These are phyloP conservation scores for Dromococcyx pavoninus DNA, from an alignment of 2,797 vertebrate genomes.

Conservation along the genomic window DNA sequence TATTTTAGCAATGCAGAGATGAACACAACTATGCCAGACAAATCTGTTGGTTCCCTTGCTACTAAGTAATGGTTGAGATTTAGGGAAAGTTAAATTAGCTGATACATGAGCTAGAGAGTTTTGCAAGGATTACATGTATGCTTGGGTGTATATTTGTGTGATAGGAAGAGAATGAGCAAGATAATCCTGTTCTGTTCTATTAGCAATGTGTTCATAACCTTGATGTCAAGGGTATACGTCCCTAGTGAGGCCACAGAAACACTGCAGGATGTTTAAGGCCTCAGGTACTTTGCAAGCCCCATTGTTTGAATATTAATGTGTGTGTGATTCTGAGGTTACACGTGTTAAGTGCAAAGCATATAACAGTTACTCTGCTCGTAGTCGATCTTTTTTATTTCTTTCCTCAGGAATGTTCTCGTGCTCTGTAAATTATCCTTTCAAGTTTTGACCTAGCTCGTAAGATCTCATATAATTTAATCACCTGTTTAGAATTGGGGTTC, in stretches of 20 bases:
- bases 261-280: background rate
- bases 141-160: background rate
- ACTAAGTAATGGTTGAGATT: background rate
- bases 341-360: slow-evolving; percentile 5
- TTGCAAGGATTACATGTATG: background rate
- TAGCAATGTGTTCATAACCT: background rate
- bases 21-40: background rate
- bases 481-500: background rate
- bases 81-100: background rate
- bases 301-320: background rate
- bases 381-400: background rate
- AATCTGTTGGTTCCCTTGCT: background rate
- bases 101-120: background rate
- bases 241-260: background rate
- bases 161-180: background rate
- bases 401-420: background rate
- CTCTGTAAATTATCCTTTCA: background rate
- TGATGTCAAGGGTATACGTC: background rate
- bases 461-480: background rate
- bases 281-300: background rate
- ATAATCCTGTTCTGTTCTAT: background rate
- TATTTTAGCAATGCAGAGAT: background rate
- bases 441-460: background rate
- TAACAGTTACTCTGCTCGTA: background rate
- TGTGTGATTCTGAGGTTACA: background rate